A percentile compares a stretch with the other conserved stretches of the same genome.
Evolutionary conservation across 2,888 invertebrate genomes (phyloP).

Genomic region (Vanessa cardui): DNA sequence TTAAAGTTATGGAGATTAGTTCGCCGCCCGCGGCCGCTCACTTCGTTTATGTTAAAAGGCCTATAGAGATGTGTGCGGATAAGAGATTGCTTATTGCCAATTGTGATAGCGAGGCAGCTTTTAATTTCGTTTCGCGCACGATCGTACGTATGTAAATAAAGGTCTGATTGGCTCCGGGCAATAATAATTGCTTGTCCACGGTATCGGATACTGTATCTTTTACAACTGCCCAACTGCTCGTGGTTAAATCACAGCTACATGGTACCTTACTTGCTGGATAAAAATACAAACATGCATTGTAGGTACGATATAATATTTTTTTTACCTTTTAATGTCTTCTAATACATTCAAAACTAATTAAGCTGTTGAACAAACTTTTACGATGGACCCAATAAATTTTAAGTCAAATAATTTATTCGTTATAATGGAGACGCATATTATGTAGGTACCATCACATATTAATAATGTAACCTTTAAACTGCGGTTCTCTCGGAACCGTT

Average conservation of each 20-base stretch:
- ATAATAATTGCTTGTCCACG: conserved; percentile 39
- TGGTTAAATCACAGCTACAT: conserved; percentile 13
- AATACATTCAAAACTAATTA: neutral
- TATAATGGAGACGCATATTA: conserved; percentile 11
- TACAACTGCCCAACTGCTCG: conserved; percentile 26
- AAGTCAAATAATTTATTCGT: neutral
- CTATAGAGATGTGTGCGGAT: conserved; percentile 79
- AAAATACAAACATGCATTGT: neutral
- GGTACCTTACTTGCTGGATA: neutral
- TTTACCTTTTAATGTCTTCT: neutral
- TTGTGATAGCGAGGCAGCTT: conserved; percentile 75
- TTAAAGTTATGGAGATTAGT: conserved; percentile 84
- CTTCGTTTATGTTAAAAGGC: conserved; percentile 81
- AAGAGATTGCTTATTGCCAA: conserved; percentile 82
- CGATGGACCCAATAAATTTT: neutral
- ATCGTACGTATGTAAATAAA: conserved; percentile 45
- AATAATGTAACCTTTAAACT: conserved; percentile 19
- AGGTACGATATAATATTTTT: too few relatives aligned
- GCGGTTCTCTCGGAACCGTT: conserved; percentile 10
- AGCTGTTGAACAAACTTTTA: too few relatives aligned
- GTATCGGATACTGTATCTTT: conserved; percentile 43
- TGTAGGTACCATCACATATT: neutral
- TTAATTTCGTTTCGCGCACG: conserved; percentile 68
- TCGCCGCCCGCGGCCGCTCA: conserved; percentile 77
- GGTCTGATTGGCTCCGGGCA: conserved; percentile 43